Conservation (phyloP, 1,140 invertebrate genomes). For the Euwallacea similis region DNA sequence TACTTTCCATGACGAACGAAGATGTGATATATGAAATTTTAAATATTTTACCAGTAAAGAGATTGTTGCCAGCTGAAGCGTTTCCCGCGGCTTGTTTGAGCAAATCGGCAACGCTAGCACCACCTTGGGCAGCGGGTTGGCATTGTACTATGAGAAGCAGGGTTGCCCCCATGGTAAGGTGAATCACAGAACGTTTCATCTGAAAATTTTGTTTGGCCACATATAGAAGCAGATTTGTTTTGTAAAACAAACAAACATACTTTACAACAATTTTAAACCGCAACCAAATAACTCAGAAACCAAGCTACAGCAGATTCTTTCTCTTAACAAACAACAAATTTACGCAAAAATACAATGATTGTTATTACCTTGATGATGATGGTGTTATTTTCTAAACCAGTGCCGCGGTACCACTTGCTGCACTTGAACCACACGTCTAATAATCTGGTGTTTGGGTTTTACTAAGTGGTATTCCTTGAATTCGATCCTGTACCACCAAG, state of each 20-base stretch:
- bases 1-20: not conserved
- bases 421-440: too few species aligned
- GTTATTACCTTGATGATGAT: slow-evolving; percentile 8
- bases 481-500: slow-evolving; percentile 2
- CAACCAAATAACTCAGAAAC: too few species aligned
- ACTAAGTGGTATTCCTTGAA: slow-evolving; percentile 21
- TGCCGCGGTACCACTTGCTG: not conserved
- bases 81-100: slow-evolving; percentile 1
- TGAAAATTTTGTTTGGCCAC: too few species aligned
- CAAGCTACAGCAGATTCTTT: too few species aligned
- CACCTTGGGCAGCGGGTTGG: slow-evolving; percentile 15
- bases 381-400: not conserved
- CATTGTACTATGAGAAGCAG: not conserved
- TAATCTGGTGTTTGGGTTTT: not conserved
- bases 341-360: not conserved
- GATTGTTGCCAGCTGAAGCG: not conserved
- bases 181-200: too few species aligned
- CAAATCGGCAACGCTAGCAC: slow-evolving; percentile 8
- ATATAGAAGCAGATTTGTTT: too few species aligned
- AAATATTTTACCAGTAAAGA: slow-evolving; percentile 1
- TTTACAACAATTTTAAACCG: too few species aligned
- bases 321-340: too few species aligned
- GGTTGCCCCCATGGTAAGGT: too few species aligned
- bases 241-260: too few species aligned
- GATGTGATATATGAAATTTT: not conserved